phyloP scores from a whole-genome alignment of 2,888 invertebrate genomes.

The Stenodema calcarata region DNA sequence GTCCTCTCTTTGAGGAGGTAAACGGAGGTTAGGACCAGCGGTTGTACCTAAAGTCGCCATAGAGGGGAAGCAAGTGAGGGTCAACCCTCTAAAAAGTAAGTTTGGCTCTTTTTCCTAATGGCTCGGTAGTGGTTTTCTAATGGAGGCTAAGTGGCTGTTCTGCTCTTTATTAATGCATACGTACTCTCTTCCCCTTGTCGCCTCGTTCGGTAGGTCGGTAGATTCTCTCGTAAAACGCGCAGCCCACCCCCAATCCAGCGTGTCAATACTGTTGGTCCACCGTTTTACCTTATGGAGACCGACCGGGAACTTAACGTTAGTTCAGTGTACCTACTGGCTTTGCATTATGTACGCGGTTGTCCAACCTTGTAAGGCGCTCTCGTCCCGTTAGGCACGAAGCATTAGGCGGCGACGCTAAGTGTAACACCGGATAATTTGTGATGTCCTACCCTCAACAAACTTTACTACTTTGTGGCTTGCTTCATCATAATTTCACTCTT shows the following conservation, averaged over 20 bases:
- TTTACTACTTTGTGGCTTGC: too few relatives aligned
- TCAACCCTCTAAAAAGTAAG: background rate
- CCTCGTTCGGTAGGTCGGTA: background rate
- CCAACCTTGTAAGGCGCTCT: background rate
- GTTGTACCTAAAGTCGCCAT: too few relatives aligned
- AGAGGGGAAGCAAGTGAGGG: background rate
- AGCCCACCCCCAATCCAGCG: background rate
- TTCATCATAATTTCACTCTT: too few relatives aligned
- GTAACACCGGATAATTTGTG: too few relatives aligned
- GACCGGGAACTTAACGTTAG: background rate
- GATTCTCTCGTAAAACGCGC: background rate
- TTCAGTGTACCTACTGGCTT: background rate
- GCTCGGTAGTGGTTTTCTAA: constrained; percentile 39
- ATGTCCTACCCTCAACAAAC: too few relatives aligned
- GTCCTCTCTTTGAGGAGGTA: too few relatives aligned
- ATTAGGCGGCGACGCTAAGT: constrained; percentile 9
- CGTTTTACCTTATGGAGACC: constrained; percentile 4
- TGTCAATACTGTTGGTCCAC: background rate
- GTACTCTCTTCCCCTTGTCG: background rate
- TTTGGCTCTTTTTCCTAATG: constrained; percentile 3
- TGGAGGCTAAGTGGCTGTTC: constrained; percentile 35
- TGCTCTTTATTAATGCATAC: constrained; percentile 23
- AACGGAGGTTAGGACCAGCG: too few relatives aligned
- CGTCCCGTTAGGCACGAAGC: background rate
- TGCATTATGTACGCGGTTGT: constrained; percentile 9